Percentiles rank a stretch among this genome's conserved stretches.
Evolutionary conservation across 2,113 vertebrate species (phyloP).

Genomic region (Rhagologus leucostigma): DNA sequence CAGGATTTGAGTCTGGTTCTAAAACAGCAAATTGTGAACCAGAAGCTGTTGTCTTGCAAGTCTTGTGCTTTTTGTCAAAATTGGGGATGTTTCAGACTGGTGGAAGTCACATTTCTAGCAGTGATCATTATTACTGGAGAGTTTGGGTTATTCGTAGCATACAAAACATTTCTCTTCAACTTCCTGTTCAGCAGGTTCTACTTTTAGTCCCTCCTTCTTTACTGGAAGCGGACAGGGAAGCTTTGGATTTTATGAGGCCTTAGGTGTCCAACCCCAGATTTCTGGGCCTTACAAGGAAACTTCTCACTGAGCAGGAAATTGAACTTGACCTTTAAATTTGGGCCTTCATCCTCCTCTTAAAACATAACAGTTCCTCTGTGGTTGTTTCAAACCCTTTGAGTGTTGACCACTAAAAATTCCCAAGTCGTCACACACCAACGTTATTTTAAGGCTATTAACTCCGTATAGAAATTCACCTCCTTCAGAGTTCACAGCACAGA

Average conservation of each 20-base stretch:
- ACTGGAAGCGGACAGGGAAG: not conserved
- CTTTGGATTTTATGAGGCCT: not conserved
- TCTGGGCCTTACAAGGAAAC: not conserved
- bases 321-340: not conserved
- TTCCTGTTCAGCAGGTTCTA: not conserved
- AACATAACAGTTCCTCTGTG: not conserved
- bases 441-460: not conserved
- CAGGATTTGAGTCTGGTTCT: not conserved
- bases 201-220: not conserved
- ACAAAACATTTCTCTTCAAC: not conserved
- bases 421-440: not conserved
- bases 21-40: not conserved
- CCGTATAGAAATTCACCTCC: not conserved
- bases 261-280: not conserved
- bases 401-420: not conserved
- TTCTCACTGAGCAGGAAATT: not conserved
- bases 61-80: not conserved
- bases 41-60: not conserved
- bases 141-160: not conserved
- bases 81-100: fast-evolving
- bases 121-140: not conserved
- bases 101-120: not conserved
- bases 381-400: not conserved
- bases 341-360: not conserved
- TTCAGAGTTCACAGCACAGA: not conserved